Percentiles rank a stretch among this genome's conserved stretches.
Conservation (phyloP, 1,140 invertebrate species). For the Magallana ariakensis region DNA sequence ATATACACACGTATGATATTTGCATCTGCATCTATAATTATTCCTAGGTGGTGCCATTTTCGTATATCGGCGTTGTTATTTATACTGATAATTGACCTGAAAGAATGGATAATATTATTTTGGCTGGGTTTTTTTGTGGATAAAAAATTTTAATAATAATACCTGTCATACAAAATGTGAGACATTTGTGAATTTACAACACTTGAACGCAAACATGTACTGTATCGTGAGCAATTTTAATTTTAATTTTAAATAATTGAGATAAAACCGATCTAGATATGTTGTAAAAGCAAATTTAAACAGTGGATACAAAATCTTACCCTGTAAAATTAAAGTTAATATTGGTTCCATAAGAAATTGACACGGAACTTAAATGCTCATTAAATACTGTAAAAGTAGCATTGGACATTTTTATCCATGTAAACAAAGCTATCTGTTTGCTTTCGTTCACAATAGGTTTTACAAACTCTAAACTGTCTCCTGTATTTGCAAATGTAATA, state of each 20-base stretch:
- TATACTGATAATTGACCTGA: too few species aligned
- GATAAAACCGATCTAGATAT: too few species aligned
- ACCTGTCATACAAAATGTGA: too few species aligned
- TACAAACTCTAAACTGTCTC: background rate
- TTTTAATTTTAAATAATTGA: too few species aligned
- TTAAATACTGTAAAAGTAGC: background rate
- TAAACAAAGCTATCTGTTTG: background rate
- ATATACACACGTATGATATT: background rate
- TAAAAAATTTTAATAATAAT: too few species aligned
- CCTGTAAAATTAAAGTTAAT: background rate
- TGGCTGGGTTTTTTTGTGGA: too few species aligned
- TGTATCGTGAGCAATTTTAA: too few species aligned
- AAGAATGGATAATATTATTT: too few species aligned
- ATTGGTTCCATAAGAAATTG: background rate
- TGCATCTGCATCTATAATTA: background rate
- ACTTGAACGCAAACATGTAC: too few species aligned
- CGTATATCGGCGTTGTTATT: background rate
- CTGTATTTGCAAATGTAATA: background rate
- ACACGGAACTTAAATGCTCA: background rate
- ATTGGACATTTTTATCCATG: background rate
- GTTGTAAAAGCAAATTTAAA: too few species aligned
- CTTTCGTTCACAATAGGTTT: background rate
- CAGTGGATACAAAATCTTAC: background rate
- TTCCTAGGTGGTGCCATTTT: constrained; percentile 1
- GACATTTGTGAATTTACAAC: too few species aligned